Evolutionary conservation across 1,140 invertebrate species (phyloP).

Genomic region (Brachionus rubens): DNA sequence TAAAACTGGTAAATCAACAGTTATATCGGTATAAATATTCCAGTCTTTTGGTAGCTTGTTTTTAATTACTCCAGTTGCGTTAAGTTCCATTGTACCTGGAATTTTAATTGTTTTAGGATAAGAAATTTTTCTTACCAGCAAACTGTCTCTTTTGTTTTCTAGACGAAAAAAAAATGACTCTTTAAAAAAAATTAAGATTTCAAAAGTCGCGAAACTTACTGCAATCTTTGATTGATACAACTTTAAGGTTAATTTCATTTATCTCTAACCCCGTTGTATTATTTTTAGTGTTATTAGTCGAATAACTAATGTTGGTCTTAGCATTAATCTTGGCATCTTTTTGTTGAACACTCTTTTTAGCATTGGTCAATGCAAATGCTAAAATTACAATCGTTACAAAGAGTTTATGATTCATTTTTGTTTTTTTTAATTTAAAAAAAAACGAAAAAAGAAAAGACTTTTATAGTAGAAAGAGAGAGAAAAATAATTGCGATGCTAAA

Average conservation of each 20-base stretch:
- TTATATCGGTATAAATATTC: constrained; percentile 24
- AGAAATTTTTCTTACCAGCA: background rate
- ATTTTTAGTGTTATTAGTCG: background rate
- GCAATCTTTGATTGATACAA: constrained; percentile 21
- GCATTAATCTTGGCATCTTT: too few species aligned
- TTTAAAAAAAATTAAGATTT: background rate
- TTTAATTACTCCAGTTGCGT: constrained; percentile 10
- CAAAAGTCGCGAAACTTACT: background rate
- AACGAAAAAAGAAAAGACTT: too few species aligned
- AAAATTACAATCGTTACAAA: too few species aligned
- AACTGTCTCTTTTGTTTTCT: background rate
- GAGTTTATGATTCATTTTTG: too few species aligned
- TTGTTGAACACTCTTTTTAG: too few species aligned
- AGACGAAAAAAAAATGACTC: background rate
- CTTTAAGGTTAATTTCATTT: background rate
- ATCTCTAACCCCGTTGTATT: background rate
- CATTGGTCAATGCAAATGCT: too few species aligned
- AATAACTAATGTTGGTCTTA: too few species aligned
- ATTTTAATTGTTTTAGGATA: constrained; percentile 4
- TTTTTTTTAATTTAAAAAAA: too few species aligned
- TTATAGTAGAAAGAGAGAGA: too few species aligned
- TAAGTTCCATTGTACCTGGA: constrained; percentile 8
- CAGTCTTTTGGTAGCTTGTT: constrained; percentile 7
- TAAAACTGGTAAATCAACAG: background rate
- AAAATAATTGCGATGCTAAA: too few species aligned